Conservation (phyloP, 1,140 invertebrate genomes). For the Asbolus verrucosus region DNA sequence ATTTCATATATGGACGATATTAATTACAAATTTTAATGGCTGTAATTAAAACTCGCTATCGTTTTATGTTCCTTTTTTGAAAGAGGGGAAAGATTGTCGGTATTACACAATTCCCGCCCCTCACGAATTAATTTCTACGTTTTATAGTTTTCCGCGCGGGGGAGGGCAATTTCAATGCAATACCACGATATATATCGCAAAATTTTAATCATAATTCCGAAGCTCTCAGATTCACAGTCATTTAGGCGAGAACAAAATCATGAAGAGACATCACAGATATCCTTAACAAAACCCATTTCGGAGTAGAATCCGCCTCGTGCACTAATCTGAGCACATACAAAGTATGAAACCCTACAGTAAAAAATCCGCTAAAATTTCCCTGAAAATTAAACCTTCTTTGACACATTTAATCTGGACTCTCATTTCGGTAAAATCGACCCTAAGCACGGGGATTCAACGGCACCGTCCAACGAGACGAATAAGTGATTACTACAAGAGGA, state of each 20-base stretch:
- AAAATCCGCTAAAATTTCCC: slow-evolving; percentile 63
- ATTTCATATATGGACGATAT: slow-evolving; percentile 51
- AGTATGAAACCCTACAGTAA: slow-evolving; percentile 60
- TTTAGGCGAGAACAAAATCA: slow-evolving; percentile 59
- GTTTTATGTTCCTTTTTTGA: slow-evolving; percentile 22
- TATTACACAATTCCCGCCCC: neutral
- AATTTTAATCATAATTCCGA: slow-evolving; percentile 60
- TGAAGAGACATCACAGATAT: slow-evolving; percentile 57
- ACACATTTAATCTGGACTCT: slow-evolving; percentile 57
- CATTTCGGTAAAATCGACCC: slow-evolving; percentile 38
- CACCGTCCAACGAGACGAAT: slow-evolving; percentile 6
- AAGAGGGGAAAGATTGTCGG: slow-evolving; percentile 1
- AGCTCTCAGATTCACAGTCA: slow-evolving; percentile 57
- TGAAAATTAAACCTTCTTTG: slow-evolving; percentile 64
- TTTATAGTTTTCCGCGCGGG: slow-evolving; percentile 12
- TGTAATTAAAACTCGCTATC: slow-evolving; percentile 50
- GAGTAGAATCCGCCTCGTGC: slow-evolving; percentile 46
- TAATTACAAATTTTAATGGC: slow-evolving; percentile 52
- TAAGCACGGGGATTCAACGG: slow-evolving; percentile 25
- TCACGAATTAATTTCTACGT: slow-evolving; percentile 6
- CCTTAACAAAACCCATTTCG: slow-evolving; percentile 60
- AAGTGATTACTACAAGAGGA: slow-evolving; percentile 47
- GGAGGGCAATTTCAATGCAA: slow-evolving; percentile 8
- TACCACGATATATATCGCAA: slow-evolving; percentile 49
- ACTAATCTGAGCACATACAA: slow-evolving; percentile 58